phyloP scores from a whole-genome alignment of 2,797 vertebrate species.

The Hemibagrus guttatus region DNA sequence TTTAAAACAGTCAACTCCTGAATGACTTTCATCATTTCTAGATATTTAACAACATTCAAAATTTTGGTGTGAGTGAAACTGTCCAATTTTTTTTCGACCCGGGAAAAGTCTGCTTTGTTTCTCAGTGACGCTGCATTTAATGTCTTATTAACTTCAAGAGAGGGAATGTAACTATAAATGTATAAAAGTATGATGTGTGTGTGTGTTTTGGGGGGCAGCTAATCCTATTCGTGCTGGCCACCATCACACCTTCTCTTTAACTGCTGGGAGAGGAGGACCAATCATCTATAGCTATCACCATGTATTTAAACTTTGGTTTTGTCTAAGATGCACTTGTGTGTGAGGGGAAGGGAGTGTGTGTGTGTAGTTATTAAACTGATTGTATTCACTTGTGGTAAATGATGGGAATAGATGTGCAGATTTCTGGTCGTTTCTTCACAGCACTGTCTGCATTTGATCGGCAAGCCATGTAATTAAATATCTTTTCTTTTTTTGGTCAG shows the following conservation, averaged over 20 bases:
- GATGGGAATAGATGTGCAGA: background rate
- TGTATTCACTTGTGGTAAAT: background rate
- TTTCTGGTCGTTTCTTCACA: background rate
- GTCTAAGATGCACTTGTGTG: too few relatives aligned
- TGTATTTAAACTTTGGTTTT: conserved; percentile 11
- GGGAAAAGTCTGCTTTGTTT: too few relatives aligned
- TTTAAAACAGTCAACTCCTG: too few relatives aligned
- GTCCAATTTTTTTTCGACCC: too few relatives aligned
- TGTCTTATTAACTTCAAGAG: too few relatives aligned
- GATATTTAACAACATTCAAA: too few relatives aligned
- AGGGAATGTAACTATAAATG: too few relatives aligned
- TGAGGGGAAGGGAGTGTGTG: too few relatives aligned
- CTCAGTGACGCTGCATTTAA: too few relatives aligned
- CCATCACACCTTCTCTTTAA: conserved; percentile 24
- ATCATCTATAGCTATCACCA: conserved; percentile 35
- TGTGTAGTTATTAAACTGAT: background rate
- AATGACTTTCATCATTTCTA: too few relatives aligned
- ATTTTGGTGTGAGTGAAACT: too few relatives aligned
- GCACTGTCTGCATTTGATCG: background rate
- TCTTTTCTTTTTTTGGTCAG: background rate
- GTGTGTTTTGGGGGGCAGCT: conserved; percentile 30
- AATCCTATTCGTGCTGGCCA: conserved; percentile 36
- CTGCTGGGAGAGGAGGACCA: background rate
- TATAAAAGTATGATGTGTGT: background rate
- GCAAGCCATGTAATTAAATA: background rate